These are phyloP conservation scores for Apogon talboti DNA, from an alignment of 2,797 vertebrate species.

Conservation along the genomic window DNA sequence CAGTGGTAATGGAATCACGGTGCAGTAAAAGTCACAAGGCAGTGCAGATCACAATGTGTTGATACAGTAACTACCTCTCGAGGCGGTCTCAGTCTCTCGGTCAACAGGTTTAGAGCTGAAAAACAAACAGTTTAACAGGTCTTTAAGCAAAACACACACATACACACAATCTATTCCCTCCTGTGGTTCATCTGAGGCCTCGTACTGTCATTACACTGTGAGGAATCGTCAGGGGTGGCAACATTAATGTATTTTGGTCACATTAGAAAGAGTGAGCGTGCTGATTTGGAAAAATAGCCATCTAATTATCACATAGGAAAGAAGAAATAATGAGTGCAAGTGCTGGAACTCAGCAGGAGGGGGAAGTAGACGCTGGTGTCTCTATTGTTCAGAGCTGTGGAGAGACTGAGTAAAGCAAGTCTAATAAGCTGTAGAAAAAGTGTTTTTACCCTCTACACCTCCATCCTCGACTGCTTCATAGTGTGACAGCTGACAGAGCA, in stretches of 20 bases:
- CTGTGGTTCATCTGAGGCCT: slow-evolving; percentile 2
- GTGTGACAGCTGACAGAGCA: not conserved
- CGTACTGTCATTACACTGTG: not conserved
- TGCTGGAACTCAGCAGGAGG: slow-evolving; percentile 41
- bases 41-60: slow-evolving; percentile 22
- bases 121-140: slow-evolving; percentile 15
- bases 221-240: slow-evolving; percentile 29
- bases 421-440: slow-evolving; percentile 28
- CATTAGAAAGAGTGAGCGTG: slow-evolving; percentile 41
- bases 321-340: slow-evolving; percentile 59
- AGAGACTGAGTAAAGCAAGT: slow-evolving; percentile 34
- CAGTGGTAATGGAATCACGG: slow-evolving; percentile 40
- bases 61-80: slow-evolving; percentile 15
- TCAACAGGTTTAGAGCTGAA: slow-evolving; percentile 26
- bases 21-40: slow-evolving; percentile 35
- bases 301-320: slow-evolving; percentile 45
- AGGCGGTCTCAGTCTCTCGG: not conserved
- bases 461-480: slow-evolving; percentile 1
- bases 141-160: slow-evolving; percentile 16
- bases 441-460: not conserved
- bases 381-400: slow-evolving; percentile 39
- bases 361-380: slow-evolving; percentile 23
- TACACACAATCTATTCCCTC: not conserved
- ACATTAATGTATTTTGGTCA: slow-evolving; percentile 43
- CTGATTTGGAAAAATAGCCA: slow-evolving; percentile 54